Evolutionary conservation across 2,888 invertebrate species (phyloP).

Genomic region (Chamaedrilus cognettii): DNA sequence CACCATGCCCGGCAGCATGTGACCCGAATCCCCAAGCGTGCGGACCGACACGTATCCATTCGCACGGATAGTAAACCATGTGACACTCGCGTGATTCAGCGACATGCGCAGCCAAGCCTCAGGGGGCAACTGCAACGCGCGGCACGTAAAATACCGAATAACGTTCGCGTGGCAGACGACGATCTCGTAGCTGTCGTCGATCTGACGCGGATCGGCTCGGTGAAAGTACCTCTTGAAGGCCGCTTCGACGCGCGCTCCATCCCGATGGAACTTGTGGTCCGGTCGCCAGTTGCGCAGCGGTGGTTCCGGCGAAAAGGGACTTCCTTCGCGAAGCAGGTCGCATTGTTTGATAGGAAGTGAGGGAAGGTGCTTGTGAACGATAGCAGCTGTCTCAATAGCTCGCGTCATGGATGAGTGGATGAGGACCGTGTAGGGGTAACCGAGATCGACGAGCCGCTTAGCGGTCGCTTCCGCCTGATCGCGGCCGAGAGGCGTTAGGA

Average conservation of each 20-base stretch:
- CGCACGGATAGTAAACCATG: slow-evolving; percentile 82
- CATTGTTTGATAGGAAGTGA: slow-evolving; percentile 60
- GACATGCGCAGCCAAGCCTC: slow-evolving; percentile 96
- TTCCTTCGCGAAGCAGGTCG: slow-evolving; percentile 84
- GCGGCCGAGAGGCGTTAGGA: slow-evolving; percentile 78
- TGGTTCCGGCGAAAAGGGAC: slow-evolving; percentile 93
- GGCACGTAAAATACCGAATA: slow-evolving; percentile 73
- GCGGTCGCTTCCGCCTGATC: slow-evolving; percentile 87
- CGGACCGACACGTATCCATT: slow-evolving; percentile 83
- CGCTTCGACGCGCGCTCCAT: slow-evolving; percentile 93
- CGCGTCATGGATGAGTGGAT: slow-evolving; percentile 90
- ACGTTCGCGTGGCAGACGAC: slow-evolving; percentile 98
- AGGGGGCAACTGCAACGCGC: slow-evolving; percentile 91
- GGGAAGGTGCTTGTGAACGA: slow-evolving; percentile 74
- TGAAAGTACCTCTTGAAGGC: slow-evolving; percentile 93
- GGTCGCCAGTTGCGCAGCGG: slow-evolving; percentile 86
- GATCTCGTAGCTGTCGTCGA: slow-evolving; percentile 81
- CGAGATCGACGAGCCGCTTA: slow-evolving; percentile 72
- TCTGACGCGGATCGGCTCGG: slow-evolving; percentile 79
- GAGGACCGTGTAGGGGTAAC: slow-evolving; percentile 77
- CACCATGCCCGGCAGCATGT: slow-evolving; percentile 70
- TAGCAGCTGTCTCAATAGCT: slow-evolving; percentile 86
- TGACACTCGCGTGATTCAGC: slow-evolving; percentile 90
- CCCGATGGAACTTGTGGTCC: slow-evolving; percentile 82
- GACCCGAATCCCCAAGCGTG: slow-evolving; percentile 84